phyloP scores from a whole-genome alignment of 2,888 invertebrate genomes.

The Liposcelis brunnea region DNA sequence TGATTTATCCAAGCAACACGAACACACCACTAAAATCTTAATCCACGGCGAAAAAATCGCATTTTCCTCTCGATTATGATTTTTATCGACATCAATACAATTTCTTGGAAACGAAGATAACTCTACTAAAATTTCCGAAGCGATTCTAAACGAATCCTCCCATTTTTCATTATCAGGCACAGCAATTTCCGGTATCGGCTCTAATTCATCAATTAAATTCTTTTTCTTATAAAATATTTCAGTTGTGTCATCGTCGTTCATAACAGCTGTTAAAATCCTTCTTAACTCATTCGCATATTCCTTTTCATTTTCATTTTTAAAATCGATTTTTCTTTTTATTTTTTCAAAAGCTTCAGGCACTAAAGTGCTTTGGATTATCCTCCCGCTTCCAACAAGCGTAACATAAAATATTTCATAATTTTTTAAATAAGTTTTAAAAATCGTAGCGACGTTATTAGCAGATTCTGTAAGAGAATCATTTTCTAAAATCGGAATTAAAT shows the following conservation, averaged over 20 bases:
- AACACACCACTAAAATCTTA: slow-evolving; percentile 46
- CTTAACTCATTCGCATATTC: slow-evolving; percentile 3
- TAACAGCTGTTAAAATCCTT: background rate
- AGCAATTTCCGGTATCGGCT: background rate
- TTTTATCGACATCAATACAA: background rate
- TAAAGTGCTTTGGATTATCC: background rate
- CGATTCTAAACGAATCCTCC: slow-evolving; percentile 8
- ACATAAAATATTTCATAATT: slow-evolving; percentile 1
- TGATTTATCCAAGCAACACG: slow-evolving; percentile 42
- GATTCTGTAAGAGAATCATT: no score
- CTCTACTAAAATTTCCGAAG: slow-evolving; percentile 10
- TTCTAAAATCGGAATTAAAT: no score
- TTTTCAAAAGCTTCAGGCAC: slow-evolving; percentile 3
- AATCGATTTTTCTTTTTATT: background rate
- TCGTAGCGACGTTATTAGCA: no score
- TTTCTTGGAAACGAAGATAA: background rate
- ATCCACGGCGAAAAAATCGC: slow-evolving; percentile 47
- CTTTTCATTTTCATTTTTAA: background rate
- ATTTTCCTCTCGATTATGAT: slow-evolving; percentile 21
- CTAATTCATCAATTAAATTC: background rate
- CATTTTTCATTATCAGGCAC: slow-evolving; percentile 2
- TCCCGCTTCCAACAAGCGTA: background rate
- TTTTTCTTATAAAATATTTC: background rate
- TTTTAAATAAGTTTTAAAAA: background rate
- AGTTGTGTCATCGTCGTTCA: background rate